Percentiles rank a stretch among this genome's conserved stretches.
These are phyloP conservation scores for Lepidotrigona ventralis DNA, from an alignment of 1,140 invertebrate species.

Conservation along the genomic window DNA sequence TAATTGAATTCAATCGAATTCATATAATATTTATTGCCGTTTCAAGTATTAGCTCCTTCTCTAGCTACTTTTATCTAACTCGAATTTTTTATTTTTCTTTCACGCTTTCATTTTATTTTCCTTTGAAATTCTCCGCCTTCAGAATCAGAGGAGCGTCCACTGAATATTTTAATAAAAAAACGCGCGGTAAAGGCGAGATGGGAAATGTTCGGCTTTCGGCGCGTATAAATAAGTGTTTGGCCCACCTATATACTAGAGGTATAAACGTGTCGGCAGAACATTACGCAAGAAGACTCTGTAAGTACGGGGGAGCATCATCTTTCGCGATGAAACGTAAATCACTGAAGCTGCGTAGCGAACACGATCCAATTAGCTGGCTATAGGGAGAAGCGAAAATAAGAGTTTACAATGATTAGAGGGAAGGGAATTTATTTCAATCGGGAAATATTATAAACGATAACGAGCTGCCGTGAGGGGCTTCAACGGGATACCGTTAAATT, in stretches of 20 bases:
- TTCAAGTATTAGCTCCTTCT: background rate
- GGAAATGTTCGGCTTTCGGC: background rate
- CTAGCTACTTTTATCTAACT: background rate
- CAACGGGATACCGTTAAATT: background rate
- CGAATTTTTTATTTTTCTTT: background rate
- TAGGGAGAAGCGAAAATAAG: background rate
- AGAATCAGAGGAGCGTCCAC: background rate
- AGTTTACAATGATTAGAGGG: background rate
- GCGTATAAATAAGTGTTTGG: background rate
- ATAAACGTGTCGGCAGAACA: constrained; percentile 7
- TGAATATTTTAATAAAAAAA: background rate
- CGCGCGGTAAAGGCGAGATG: background rate
- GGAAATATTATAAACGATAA: background rate
- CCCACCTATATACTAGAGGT: background rate
- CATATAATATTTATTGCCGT: background rate
- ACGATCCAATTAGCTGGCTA: constrained; percentile 1
- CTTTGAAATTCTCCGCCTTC: too few relatives aligned
- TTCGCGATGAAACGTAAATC: background rate
- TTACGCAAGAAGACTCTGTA: background rate
- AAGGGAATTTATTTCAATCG: background rate
- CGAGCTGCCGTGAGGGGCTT: background rate
- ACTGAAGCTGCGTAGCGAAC: background rate
- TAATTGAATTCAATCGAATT: background rate
- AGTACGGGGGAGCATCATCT: background rate
- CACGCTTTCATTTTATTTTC: too few relatives aligned